A percentile compares a stretch with the other conserved stretches of the same genome.
These are phyloP conservation scores for Cydia strobilella DNA, from an alignment of 1,140 invertebrate genomes.

Conservation along the genomic window DNA sequence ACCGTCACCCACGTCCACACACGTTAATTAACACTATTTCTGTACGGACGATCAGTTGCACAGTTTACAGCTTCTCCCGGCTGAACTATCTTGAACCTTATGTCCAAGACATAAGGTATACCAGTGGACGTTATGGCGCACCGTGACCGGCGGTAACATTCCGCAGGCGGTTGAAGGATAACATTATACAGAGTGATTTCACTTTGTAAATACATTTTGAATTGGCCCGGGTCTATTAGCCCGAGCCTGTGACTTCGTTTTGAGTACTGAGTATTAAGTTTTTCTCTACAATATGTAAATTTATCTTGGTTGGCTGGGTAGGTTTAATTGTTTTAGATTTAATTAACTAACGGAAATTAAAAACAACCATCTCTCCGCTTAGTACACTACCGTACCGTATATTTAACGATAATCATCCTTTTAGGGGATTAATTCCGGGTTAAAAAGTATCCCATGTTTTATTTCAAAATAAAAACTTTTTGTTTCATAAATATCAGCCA, in stretches of 20 bases:
- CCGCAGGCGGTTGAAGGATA: constrained; percentile 1
- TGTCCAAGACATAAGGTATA: background rate
- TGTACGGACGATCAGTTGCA: constrained; percentile 3
- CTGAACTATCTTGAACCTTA: background rate
- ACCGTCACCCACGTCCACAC: too few species aligned
- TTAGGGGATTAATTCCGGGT: too few species aligned
- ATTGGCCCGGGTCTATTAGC: background rate
- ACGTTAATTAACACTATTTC: constrained; percentile 10
- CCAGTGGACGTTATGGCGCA: background rate
- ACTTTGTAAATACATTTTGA: constrained; percentile 15
- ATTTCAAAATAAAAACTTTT: too few species aligned
- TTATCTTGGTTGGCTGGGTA: too few species aligned
- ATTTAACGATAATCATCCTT: too few species aligned
- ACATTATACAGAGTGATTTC: constrained; percentile 3
- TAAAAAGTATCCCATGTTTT: too few species aligned
- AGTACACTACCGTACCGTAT: too few species aligned
- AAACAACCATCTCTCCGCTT: too few species aligned
- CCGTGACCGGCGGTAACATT: background rate
- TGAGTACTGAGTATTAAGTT: too few species aligned
- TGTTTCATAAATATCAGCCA: too few species aligned
- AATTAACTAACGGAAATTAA: too few species aligned
- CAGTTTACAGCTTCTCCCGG: background rate
- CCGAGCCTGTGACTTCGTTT: background rate
- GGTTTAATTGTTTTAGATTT: too few species aligned
- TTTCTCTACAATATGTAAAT: background rate